Evolutionary conservation across 2,113 vertebrate species (phyloP), one percentile per base, ranked within the genome.

Genomic region (Ictidomys tridecemlineatus): DNA sequence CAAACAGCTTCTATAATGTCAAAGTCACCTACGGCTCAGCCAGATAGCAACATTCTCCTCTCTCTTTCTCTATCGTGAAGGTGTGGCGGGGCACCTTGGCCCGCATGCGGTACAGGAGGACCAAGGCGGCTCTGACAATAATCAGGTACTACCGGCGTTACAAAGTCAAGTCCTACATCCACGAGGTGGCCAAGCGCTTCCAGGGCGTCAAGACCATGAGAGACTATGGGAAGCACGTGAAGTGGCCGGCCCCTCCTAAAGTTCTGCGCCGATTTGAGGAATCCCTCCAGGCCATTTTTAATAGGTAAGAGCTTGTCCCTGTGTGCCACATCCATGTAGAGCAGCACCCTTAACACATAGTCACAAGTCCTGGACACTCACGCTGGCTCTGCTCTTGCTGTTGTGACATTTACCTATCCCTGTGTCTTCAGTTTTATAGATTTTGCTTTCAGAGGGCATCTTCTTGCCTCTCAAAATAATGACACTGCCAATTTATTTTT

Each of bases 21-120:
- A 32, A 56, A 85, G 56, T 39, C 53, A 48, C 37, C 39, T 70
- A 8, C 78, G 56, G 34, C 17, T 28, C 51, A 61, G 85, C 16
- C 74, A 77, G 37, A 56, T 34, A n/a, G 39, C 73, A 94, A 73
- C 58, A 0, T 91, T 63, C 56, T 77, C n/a, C 6, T 67, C 73
- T 95, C 45, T 86, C n/a, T 65, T 32, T 93, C 84, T 82, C 93
- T 61, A 0, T n/a, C 4, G 0, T 14, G 13, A 95, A 99, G 99
- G 99, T 99, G 18, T 99, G 99, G 99, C 98, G 99, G 53, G 99
- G 99, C 74, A 99, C 99, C 0, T 88, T 99, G 78, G 99, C 99
- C 83, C 98, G 99, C 30, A 99, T 99, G 97, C 98, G 98, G 32
- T 99, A 99, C 95, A 99, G 99, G 95, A 99, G 99, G 72, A 99